Percentiles rank a stretch among this genome's conserved stretches.
Conservation (phyloP, 2,797 vertebrate species). For the Intellagama lesueurii region DNA sequence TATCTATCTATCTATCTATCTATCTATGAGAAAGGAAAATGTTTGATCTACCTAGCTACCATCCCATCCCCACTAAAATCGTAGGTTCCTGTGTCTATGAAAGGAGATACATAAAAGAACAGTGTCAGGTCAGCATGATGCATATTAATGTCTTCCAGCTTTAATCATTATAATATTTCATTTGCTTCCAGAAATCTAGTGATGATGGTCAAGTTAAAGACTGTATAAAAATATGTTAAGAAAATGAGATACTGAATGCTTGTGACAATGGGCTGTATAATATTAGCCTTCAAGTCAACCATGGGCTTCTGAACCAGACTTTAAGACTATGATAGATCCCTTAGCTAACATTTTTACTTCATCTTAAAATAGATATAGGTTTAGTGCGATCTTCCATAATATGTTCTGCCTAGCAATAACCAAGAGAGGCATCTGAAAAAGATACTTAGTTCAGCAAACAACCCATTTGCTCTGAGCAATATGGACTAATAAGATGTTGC, state of each 20-base stretch:
- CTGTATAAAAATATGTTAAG: conserved; percentile 27
- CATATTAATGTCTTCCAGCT: conserved; percentile 18
- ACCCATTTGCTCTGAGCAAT: conserved; percentile 40
- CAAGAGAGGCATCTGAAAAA: conserved; percentile 64
- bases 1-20: too few species aligned
- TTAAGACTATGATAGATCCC: conserved; percentile 17
- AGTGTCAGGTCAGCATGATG: background rate
- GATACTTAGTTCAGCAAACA: conserved; percentile 50
- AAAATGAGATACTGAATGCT: conserved; percentile 31
- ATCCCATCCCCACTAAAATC: background rate
- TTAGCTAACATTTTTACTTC: conserved; percentile 28
- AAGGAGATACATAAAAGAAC: background rate
- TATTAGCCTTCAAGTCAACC: conserved; percentile 32
- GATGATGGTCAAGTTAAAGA: conserved; percentile 16
- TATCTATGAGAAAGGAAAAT: background rate
- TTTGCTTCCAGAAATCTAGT: conserved; percentile 22
- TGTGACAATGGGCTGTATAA: conserved; percentile 28
- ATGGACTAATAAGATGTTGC: conserved; percentile 42
- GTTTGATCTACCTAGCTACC: background rate
- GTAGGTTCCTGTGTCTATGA: background rate
- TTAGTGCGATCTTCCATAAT: conserved; percentile 20
- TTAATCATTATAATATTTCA: conserved; percentile 29
- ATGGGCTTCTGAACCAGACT: conserved; percentile 19
- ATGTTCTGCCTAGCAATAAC: conserved; percentile 59
- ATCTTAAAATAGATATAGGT: conserved; percentile 28